phyloP scores from a whole-genome alignment of 2,797 vertebrate species.

The Lepus oiostolus region DNA sequence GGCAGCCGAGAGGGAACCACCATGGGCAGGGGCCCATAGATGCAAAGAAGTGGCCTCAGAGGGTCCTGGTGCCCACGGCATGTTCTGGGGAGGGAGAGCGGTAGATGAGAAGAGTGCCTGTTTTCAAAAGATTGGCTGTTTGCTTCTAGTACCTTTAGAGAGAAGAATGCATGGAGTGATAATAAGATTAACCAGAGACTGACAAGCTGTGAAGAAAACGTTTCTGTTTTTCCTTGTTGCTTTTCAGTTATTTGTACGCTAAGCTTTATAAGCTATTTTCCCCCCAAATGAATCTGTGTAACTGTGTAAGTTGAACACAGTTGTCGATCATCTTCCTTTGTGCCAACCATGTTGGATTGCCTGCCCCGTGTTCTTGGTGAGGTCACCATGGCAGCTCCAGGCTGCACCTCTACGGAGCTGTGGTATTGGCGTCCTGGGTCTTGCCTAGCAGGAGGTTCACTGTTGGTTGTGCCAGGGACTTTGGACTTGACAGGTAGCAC shows the following conservation, averaged over 20 bases:
- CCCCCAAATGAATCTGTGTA: neutral
- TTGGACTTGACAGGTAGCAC: neutral
- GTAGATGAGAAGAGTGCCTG: neutral
- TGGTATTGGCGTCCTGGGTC: neutral
- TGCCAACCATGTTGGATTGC: neutral
- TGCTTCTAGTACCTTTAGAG: neutral
- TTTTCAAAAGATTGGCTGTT: neutral
- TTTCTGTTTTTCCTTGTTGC: neutral
- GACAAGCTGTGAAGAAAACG: neutral
- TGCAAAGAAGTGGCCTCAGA: neutral
- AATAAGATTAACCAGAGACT: conserved; percentile 14
- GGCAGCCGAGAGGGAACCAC: neutral
- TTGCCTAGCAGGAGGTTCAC: neutral
- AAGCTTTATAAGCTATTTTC: neutral
- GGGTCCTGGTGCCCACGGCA: too few relatives aligned
- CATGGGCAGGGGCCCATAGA: neutral
- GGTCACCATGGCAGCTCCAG: neutral
- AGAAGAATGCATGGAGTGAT: neutral
- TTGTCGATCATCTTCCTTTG: neutral
- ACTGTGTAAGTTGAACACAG: neutral
- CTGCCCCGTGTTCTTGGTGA: neutral
- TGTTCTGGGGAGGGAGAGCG: too few relatives aligned
- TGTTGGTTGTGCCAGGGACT: conserved; percentile 18
- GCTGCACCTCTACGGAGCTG: neutral
- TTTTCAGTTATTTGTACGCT: conserved; percentile 27